A percentile compares a stretch with the other conserved stretches of the same genome.
phyloP scores from a whole-genome alignment of 2,113 vertebrate genomes.

The Ophiodon elongatus region DNA sequence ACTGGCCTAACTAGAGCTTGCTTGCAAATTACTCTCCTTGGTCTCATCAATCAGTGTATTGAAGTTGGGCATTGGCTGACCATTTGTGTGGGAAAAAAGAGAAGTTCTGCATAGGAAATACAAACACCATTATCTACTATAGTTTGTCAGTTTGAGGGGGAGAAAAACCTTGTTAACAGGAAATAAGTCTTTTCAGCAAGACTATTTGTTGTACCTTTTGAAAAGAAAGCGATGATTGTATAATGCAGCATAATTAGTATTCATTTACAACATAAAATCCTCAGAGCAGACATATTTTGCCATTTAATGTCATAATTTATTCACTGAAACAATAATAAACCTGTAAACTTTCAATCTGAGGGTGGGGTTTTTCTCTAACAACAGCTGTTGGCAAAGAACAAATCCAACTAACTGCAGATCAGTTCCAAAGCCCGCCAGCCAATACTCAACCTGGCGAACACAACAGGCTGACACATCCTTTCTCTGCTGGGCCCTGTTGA shows the following conservation, averaged over 20 bases:
- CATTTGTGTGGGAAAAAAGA: slow-evolving; percentile 35
- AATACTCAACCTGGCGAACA: not conserved
- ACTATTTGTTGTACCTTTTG: not conserved
- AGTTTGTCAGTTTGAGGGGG: slow-evolving; percentile 17
- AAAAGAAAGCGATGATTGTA: not conserved
- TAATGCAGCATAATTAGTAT: not conserved
- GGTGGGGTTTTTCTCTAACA: slow-evolving; percentile 22
- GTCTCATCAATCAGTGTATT: slow-evolving; percentile 66
- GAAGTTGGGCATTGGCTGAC: slow-evolving; percentile 46
- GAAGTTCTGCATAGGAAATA: not conserved
- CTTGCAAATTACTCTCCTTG: slow-evolving; percentile 66
- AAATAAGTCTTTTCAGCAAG: not conserved
- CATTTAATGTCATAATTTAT: slow-evolving; percentile 19
- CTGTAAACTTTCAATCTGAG: slow-evolving; percentile 24
- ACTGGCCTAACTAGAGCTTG: slow-evolving; percentile 54
- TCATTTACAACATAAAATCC: not conserved
- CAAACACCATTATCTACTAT: slow-evolving; percentile 9
- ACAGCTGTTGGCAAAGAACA: slow-evolving; percentile 26
- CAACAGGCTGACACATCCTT: slow-evolving; percentile 39
- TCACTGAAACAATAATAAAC: slow-evolving; percentile 23
- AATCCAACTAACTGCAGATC: slow-evolving; percentile 39
- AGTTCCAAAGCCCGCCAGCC: slow-evolving; percentile 5
- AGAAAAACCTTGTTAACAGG: not conserved
- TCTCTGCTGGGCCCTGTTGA: slow-evolving; percentile 36
- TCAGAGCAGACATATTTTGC: slow-evolving; percentile 6